A percentile compares a stretch with the other conserved stretches of the same genome.
Conservation (phyloP, 2,113 vertebrate genomes). For the Reinhardtius hippoglossoides region DNA sequence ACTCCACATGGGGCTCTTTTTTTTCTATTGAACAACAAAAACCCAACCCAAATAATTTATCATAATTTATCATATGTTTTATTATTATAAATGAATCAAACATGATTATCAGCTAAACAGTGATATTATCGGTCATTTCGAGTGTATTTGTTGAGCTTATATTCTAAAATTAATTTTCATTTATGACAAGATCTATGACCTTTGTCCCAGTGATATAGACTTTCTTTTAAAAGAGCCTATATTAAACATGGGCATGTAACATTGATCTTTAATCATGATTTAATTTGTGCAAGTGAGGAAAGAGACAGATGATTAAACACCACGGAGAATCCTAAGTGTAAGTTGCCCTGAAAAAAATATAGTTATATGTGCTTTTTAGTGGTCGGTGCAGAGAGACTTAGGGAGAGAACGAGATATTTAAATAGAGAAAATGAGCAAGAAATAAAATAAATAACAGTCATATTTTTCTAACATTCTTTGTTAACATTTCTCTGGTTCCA, state of each 20-base stretch:
- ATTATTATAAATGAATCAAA: too few species aligned
- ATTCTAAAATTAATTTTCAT: too few species aligned
- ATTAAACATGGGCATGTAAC: not conserved
- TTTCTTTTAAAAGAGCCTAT: too few species aligned
- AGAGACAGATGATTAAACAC: constrained; percentile 45
- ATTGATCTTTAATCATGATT: constrained; percentile 31
- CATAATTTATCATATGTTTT: too few species aligned
- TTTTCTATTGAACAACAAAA: too few species aligned
- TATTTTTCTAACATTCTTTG: constrained; percentile 16
- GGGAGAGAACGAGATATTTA: constrained; percentile 9
- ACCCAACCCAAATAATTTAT: too few species aligned
- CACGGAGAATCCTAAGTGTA: constrained; percentile 13
- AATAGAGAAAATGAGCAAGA: constrained; percentile 18
- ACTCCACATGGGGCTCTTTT: too few species aligned
- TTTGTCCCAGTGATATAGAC: too few species aligned
- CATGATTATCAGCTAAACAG: too few species aligned
- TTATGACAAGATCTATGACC: too few species aligned
- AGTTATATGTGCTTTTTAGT: constrained; percentile 21
- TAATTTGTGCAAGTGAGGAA: constrained; percentile 19
- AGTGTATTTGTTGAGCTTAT: too few species aligned
- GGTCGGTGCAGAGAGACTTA: not conserved
- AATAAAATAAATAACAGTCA: constrained; percentile 36
- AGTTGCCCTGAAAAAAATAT: not conserved
- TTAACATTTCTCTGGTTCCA: constrained; percentile 15
- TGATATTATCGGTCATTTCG: too few species aligned